Percentiles rank a stretch among this genome's conserved stretches.
Conservation (phyloP, 2,113 vertebrate genomes). For the Opisthocomus hoazin region DNA sequence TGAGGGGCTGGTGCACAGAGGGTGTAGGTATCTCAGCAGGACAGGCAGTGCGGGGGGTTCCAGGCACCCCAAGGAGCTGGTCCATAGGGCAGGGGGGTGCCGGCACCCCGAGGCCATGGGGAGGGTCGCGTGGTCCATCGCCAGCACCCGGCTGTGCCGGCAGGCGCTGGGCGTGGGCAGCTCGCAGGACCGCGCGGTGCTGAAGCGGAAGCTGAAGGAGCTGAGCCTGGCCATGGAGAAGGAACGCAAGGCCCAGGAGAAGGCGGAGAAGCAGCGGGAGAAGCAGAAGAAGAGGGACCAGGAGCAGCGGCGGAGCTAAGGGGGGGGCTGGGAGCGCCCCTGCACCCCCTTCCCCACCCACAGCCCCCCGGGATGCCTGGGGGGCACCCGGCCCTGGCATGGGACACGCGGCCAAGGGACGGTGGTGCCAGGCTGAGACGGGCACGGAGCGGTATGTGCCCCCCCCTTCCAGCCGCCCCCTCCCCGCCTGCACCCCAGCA, state of each 20-base stretch:
- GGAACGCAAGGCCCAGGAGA: constrained; percentile 84
- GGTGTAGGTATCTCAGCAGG: background rate
- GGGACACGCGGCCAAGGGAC: background rate
- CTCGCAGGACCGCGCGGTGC: constrained; percentile 77
- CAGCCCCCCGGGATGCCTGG: background rate
- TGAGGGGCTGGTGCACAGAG: background rate
- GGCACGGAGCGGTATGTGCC: background rate
- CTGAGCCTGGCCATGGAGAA: constrained; percentile 77
- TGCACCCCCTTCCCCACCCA: background rate
- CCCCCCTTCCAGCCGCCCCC: background rate
- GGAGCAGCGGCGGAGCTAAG: constrained; percentile 65
- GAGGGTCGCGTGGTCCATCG: rapidly evolving
- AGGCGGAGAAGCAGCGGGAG: constrained; percentile 81
- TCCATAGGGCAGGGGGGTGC: background rate
- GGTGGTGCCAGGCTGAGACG: background rate
- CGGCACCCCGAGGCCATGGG: rapidly evolving
- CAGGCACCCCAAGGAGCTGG: background rate
- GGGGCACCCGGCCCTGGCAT: background rate
- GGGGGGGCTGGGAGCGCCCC: background rate
- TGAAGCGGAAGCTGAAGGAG: constrained; percentile 86
- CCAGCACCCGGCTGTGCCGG: background rate
- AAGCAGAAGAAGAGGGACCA: constrained; percentile 79
- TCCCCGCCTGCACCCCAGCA: background rate
- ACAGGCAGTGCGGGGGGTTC: background rate
- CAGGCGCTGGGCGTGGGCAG: constrained; percentile 84